These are phyloP conservation scores for Agrotis exclamationis DNA, from an alignment of 2,888 invertebrate genomes.

Conservation along the genomic window DNA sequence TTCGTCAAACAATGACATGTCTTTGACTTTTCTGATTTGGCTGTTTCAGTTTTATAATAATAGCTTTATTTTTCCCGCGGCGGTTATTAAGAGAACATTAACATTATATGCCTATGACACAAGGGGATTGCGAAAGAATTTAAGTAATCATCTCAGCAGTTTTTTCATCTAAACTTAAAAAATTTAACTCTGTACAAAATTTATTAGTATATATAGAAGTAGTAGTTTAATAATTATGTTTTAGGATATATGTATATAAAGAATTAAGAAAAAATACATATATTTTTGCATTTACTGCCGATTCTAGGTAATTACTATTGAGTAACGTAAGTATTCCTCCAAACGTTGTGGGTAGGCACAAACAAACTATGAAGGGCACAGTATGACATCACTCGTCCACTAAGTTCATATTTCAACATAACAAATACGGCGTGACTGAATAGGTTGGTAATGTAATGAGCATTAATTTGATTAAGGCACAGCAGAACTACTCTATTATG, in stretches of 20 bases:
- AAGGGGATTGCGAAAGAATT: no score
- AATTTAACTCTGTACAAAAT: no score
- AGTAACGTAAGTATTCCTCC: not conserved
- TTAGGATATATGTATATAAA: no score
- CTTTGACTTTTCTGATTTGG: not conserved
- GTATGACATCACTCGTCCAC: conserved; percentile 57
- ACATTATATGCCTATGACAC: not conserved
- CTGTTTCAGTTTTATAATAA: conserved; percentile 10
- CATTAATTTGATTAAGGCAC: conserved; percentile 56
- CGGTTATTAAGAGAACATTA: not conserved
- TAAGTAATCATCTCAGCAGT: no score
- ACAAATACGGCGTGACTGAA: conserved; percentile 30
- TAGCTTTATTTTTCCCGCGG: not conserved
- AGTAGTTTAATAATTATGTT: no score
- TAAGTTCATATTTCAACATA: conserved; percentile 42
- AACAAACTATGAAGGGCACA: conserved; percentile 54
- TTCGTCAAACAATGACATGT: conserved; percentile 14
- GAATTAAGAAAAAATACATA: no score
- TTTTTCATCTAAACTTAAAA: no score
- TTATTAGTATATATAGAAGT: no score
- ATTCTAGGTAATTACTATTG: not conserved
- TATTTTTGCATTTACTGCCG: not conserved
- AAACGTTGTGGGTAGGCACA: conserved; percentile 20
- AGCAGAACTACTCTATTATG: conserved; percentile 27
- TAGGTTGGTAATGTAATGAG: conserved; percentile 51